Base-by-base conservation (phyloP, 2,888 invertebrate genomes). In the Brachylomia viminalis region DNA sequence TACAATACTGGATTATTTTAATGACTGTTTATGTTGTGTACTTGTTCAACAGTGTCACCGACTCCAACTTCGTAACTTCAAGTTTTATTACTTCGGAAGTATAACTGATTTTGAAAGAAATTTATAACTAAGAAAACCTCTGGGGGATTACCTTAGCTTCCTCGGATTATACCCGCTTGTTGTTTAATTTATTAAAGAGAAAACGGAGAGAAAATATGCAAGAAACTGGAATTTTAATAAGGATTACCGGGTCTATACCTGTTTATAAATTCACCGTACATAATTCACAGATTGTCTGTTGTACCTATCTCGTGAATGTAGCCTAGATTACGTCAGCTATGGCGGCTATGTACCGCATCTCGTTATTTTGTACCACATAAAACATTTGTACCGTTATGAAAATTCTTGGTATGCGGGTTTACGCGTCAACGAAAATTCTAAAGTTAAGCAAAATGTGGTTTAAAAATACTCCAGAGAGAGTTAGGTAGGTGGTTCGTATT, bases 41-140 rank as follows among this genome's bases (percentile, higher is more conserved):
- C 70, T 79, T 83, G 72, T 74, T 81, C 58, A 79, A 77, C 78
- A 85, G 62, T 73, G 69, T 77, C 67, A 52, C 42, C 7, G 61
- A 27, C 72, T 59, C 56, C 30, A 65, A 80, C 72, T 77, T 66
- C 23, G 54, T 30, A 86, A 80, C 76, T 79, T 71, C 42, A 75
- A 84, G 77, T 76, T 81, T 81, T 79, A 85, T 83, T 76, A 80
- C 85, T 81, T 76, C 45, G 38, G 42, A 80, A 82, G 78, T 83
- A 70, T 82, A 86, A 87, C 77, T 85, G 85, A 83, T 80, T 85
- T 81, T 75, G n/a, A 86, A 86, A 78, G 42, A 81, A 79, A 86
- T 83, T 83, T 71, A 68, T 81, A 82, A 78, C 54, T 75, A 83
- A 76, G 80, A 74, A 76, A 82, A 78, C 75, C 79, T 78, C 65